A percentile compares a stretch with the other conserved stretches of the same genome.
phyloP scores from a whole-genome alignment of 1,140 invertebrate species.

The Pectinophora gossypiella region DNA sequence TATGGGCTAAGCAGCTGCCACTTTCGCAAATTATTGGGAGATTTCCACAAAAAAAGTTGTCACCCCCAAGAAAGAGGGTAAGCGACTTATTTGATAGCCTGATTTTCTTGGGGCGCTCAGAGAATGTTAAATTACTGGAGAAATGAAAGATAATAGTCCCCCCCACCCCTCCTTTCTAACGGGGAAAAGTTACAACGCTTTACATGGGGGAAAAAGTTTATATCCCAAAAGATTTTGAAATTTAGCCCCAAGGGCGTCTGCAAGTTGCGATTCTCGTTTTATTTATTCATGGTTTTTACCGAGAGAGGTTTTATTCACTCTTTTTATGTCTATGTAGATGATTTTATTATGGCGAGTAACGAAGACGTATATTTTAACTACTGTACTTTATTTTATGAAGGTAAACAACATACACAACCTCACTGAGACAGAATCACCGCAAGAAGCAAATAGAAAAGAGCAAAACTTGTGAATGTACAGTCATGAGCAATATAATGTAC shows the following conservation, averaged over 20 bases:
- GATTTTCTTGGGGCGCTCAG: constrained; percentile 56
- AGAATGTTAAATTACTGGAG: constrained; percentile 71
- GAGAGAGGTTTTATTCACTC: background rate
- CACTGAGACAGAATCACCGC: no score
- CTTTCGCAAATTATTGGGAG: constrained; percentile 71
- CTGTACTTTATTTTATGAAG: no score
- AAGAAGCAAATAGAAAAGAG: no score
- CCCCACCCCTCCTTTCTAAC: constrained; percentile 49
- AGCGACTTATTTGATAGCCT: constrained; percentile 64
- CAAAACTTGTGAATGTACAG: no score
- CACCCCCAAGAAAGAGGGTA: constrained; percentile 52
- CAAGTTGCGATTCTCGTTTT: constrained; percentile 43
- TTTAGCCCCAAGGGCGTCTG: constrained; percentile 40
- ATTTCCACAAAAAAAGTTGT: constrained; percentile 66
- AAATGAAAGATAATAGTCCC: constrained; percentile 72
- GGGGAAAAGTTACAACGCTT: constrained; percentile 38
- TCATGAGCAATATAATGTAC: no score
- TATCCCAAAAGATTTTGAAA: constrained; percentile 62
- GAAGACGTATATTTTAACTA: no score
- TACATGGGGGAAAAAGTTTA: constrained; percentile 49
- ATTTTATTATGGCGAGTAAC: constrained; percentile 1
- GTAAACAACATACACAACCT: no score
- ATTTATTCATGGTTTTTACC: constrained; percentile 63
- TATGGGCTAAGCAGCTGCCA: constrained; percentile 64
- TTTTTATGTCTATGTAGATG: constrained; percentile 5